Percentiles rank a stretch among this genome's conserved stretches.
Evolutionary conservation across 2,888 invertebrate species (phyloP).

Genomic region (Hymenopus coronatus): DNA sequence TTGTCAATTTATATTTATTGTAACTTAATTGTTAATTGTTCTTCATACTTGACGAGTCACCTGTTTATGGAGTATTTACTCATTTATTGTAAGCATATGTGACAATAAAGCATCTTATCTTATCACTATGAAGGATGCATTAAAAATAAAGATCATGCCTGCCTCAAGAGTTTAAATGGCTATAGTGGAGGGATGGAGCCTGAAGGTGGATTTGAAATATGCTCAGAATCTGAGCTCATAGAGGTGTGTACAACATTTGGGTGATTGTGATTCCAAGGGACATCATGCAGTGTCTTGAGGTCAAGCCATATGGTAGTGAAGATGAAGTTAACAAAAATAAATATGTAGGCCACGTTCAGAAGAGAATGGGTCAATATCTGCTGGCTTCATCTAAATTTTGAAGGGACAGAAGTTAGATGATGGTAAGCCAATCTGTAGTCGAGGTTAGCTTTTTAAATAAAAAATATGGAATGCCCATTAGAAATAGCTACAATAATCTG

Average conservation of each 20-base stretch:
- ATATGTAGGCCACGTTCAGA: neutral
- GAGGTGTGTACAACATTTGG: neutral
- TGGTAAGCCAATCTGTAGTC: no score
- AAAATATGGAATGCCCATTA: no score
- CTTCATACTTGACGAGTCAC: neutral
- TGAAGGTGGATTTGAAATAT: neutral
- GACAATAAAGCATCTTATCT: no score
- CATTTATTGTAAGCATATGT: no score
- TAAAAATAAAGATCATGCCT: neutral
- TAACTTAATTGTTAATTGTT: neutral
- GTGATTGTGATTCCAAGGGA: neutral
- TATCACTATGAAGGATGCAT: neutral
- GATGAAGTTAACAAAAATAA: neutral
- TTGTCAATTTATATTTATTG: no score
- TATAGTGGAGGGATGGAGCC: neutral
- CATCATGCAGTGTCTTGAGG: neutral
- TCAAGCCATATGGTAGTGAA: neutral
- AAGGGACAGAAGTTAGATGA: no score
- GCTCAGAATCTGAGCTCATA: neutral
- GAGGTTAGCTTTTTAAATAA: no score
- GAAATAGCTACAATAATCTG: no score
- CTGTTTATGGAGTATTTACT: no score
- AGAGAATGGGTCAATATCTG: neutral
- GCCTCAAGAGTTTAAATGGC: neutral
- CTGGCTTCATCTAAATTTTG: no score